phyloP scores from a whole-genome alignment of 2,797 vertebrate species.

The Poeciliopsis paucimaculata region DNA sequence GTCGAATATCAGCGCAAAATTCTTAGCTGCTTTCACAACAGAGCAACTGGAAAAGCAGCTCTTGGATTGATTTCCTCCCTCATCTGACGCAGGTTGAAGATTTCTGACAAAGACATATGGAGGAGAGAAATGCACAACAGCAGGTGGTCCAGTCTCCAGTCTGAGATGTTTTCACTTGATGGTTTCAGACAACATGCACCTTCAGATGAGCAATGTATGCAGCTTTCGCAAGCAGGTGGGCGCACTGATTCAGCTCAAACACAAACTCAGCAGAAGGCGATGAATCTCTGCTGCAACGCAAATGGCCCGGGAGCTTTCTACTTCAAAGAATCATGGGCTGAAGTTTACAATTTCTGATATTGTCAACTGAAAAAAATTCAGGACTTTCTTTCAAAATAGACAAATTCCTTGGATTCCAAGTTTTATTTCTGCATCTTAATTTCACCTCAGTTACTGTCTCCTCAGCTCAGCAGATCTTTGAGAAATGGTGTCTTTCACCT shows the following conservation, averaged over 20 bases:
- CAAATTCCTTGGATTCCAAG: conserved; percentile 20
- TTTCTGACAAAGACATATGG: conserved; percentile 79
- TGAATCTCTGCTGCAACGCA: conserved; percentile 40
- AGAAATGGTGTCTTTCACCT: conserved; percentile 74
- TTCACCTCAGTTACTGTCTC: conserved; percentile 41
- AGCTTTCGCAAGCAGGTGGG: conserved; percentile 36
- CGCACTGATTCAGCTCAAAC: conserved; percentile 28
- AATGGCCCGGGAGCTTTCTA: conserved; percentile 24
- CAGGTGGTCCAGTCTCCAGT: conserved; percentile 60
- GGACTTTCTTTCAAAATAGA: conserved; percentile 14
- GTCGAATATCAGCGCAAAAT: conserved; percentile 56
- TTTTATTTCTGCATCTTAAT: conserved; percentile 12
- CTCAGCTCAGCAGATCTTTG: conserved; percentile 50
- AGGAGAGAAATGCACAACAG: conserved; percentile 66
- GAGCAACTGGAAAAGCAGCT: conserved; percentile 62
- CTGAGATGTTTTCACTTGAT: conserved; percentile 67
- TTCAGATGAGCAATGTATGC: conserved; percentile 59
- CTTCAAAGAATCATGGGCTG: not conserved
- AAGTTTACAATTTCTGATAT: conserved; percentile 33
- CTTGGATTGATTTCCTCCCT: conserved; percentile 75
- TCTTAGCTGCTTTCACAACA: conserved; percentile 59
- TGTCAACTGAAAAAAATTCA: not conserved
- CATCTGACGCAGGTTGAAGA: conserved; percentile 64
- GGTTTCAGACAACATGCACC: conserved; percentile 64
- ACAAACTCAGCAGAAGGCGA: conserved; percentile 37